Evolutionary conservation across 2,888 invertebrate genomes (phyloP), one percentile per base, ranked within the genome.

Genomic region (Lithodes maja): DNA sequence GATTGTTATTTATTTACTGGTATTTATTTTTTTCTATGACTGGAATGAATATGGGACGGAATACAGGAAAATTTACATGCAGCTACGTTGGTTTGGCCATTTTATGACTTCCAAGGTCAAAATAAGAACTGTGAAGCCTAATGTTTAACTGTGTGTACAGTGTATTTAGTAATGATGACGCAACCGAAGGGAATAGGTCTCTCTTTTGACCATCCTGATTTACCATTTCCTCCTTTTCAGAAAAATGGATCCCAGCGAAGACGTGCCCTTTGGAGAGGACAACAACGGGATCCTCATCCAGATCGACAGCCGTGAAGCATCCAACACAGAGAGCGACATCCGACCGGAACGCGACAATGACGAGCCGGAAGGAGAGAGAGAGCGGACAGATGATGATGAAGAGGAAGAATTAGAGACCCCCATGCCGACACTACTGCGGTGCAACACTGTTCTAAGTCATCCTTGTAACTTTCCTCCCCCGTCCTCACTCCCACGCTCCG

Each of bases 401-500:
- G 71, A 80, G 49, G n/a, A 2, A 15, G n/a, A 55, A 50, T n/a
- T 50, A 49, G 74, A 55, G n/a, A 55, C 81, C 33, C 2, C 17
- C n/a, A 80, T 50, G 12, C 49, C 33, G 1, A 9, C 49, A 49
- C 1, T 55, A 17, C 12, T 15, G 9, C 81, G 15, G 17, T 3
- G 53, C 12, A 80, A 69, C 15, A 69, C 75, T 0, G 54, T 75
- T 0, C 54, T 55, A 52, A 49, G n/a, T 12, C 52, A 49, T 50
- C 78, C 75, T 12, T 50, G n/a, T 49, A 68, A 55, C 55, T 17
- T n/a, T 50, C 33, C 17, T 3, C 71, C 74, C 15, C 9, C 52
- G 9, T 54, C 75, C 12, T 89, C 85, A 2, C 79, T 75, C 3
- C 80, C 84, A 2, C 79, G 55, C 5, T n/a, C 50, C 50, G 3